Evolutionary conservation across 2,888 invertebrate genomes (phyloP).

Genomic region (Vanessa cardui): DNA sequence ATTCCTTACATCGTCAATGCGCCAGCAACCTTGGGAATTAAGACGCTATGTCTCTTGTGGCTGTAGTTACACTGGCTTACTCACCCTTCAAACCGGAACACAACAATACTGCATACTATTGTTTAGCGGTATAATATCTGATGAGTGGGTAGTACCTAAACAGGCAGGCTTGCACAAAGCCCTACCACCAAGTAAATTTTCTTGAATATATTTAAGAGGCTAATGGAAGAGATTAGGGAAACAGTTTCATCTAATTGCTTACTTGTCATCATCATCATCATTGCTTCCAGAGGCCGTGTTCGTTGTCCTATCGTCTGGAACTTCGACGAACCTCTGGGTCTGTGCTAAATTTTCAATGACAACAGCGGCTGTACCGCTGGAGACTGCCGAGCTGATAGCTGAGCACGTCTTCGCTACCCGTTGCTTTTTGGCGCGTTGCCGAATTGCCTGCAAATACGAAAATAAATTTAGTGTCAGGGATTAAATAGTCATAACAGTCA

Average conservation of each 20-base stretch:
- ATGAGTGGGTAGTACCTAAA: too few relatives aligned
- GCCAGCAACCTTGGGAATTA: too few relatives aligned
- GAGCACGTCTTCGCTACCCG: constrained; percentile 85
- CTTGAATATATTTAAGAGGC: too few relatives aligned
- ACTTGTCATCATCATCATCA: constrained; percentile 88
- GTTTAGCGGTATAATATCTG: too few relatives aligned
- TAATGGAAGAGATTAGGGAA: too few relatives aligned
- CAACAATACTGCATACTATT: too few relatives aligned
- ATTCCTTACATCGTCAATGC: too few relatives aligned
- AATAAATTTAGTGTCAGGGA: not conserved
- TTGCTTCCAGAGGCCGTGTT: constrained; percentile 95
- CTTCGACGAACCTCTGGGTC: constrained; percentile 87
- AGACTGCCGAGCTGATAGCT: constrained; percentile 83
- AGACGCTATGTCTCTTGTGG: too few relatives aligned
- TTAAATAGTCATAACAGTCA: not conserved
- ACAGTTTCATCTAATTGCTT: constrained; percentile 40
- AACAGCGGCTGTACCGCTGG: constrained; percentile 89
- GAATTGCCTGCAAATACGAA: constrained; percentile 85
- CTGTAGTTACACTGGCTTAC: too few relatives aligned
- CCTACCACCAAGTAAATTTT: too few relatives aligned
- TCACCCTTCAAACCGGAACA: too few relatives aligned
- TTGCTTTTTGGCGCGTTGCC: constrained; percentile 91
- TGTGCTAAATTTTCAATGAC: constrained; percentile 95
- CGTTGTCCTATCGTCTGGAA: constrained; percentile 89
- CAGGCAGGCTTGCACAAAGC: too few relatives aligned